Base-by-base conservation (phyloP, 1,140 invertebrate genomes). In the Drosophila melanica region DNA sequence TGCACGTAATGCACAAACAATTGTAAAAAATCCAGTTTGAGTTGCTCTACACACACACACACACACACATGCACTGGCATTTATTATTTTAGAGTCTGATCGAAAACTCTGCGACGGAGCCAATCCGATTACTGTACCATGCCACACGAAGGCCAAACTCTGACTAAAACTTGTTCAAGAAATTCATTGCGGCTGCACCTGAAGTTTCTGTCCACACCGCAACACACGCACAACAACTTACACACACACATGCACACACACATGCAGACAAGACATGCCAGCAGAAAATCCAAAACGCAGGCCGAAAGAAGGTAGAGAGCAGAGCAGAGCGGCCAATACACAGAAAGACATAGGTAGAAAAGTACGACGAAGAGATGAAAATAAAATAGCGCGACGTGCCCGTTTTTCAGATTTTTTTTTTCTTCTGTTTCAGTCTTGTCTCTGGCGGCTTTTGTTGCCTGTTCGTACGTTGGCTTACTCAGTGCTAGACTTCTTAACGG, bases 81-180 rank as follows among this genome's bases (percentile, higher is more conserved):
- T 64, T 58, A 69, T 59, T 74, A 75, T 69, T 67, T 71, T 58
- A 66, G 65, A 48, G 41, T 68, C 71, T 67, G 39, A 64, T 48
- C 65, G 53, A 27, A 73, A 45, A 69, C 33, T 68, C 64, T 48
- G 58, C 65, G 48, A 51, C 84, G 59, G 62, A 67, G 23, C 20
- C 60, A 68, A 75, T 76, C 55, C 86, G 84, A 77, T 86, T 89
- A 91, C 82, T 91, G 90, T 91, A 92, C 90, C 90, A 90, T 90
- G 75, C 90, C 85, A 90, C 66, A 89, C 89, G 90, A 90, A 91
- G 90, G 90, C 90, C 90, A 92, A 90, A 92, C 86, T 91, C 77
- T 79, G 85, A 92, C 90, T 92, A 79, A 91, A 91, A 91, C 86
- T 91, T 75, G 90, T 87, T 91, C 81, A 75, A 81, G 81, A 82